These are phyloP conservation scores for Drosophila algonquin DNA, from an alignment of 2,888 invertebrate species.

Conservation along the genomic window DNA sequence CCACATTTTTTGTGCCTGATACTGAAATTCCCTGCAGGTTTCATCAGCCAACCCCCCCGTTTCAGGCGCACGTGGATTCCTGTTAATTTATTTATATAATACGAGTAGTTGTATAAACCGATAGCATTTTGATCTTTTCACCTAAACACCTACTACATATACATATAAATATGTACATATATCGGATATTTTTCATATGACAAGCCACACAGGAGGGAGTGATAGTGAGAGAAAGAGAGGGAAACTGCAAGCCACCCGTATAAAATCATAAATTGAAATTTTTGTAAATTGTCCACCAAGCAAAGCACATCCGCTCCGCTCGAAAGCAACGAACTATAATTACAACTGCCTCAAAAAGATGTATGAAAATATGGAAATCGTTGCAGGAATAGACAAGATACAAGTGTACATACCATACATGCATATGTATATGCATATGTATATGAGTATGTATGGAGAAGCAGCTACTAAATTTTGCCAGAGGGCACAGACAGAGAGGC, in stretches of 20 bases:
- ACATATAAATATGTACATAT: no score
- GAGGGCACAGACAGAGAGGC: constrained; percentile 8
- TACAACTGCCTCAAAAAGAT: constrained; percentile 30
- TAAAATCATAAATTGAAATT: constrained; percentile 35
- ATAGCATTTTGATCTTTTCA: no score
- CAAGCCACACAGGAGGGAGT: constrained; percentile 6
- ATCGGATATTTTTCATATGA: no score
- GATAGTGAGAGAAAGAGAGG: neutral
- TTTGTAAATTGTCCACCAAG: constrained; percentile 30
- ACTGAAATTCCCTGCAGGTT: neutral
- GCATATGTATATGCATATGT: constrained; percentile 20
- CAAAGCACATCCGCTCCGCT: constrained; percentile 39
- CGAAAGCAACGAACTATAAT: constrained; percentile 28
- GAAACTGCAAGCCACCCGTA: constrained; percentile 32
- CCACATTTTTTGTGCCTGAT: neutral
- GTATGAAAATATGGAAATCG: constrained; percentile 33
- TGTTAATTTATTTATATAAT: neutral
- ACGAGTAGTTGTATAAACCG: neutral
- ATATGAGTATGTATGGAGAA: constrained; percentile 1
- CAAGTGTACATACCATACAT: neutral
- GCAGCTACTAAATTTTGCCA: constrained; percentile 27
- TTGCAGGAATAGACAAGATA: constrained; percentile 30
- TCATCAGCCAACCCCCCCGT: neutral
- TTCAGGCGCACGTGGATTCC: neutral
- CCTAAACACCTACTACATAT: no score